These are phyloP conservation scores for Harpegnathos saltator DNA, from an alignment of 1,140 invertebrate genomes.

Conservation along the genomic window DNA sequence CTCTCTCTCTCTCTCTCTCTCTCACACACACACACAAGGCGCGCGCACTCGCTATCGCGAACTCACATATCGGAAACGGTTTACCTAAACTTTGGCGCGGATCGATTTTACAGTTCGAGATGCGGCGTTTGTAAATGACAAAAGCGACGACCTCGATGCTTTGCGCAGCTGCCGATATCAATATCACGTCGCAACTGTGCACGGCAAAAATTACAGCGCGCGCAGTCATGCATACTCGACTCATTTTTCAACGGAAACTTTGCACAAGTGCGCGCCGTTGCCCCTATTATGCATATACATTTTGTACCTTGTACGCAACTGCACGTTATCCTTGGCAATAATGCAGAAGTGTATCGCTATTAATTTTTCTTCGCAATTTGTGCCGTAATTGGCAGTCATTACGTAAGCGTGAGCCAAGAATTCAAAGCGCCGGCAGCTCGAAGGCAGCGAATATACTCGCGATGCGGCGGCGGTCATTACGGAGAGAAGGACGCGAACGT, in stretches of 20 bases:
- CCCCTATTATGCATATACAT: neutral
- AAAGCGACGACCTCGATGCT: constrained; percentile 6
- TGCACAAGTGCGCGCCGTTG: constrained; percentile 23
- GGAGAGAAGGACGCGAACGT: constrained; percentile 17
- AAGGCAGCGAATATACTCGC: neutral
- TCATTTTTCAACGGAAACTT: constrained; percentile 47
- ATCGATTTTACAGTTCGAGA: constrained; percentile 18
- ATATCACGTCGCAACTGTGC: constrained; percentile 45
- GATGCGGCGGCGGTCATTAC: neutral
- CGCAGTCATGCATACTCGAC: constrained; percentile 27
- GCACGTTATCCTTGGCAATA: neutral
- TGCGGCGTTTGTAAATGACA: constrained; percentile 14
- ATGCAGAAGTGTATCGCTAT: constrained; percentile 13
- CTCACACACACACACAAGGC: no score
- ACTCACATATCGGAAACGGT: neutral
- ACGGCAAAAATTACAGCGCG: constrained; percentile 8
- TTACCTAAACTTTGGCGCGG: neutral
- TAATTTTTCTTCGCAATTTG: constrained; percentile 11
- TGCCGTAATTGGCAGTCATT: neutral
- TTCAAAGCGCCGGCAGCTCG: neutral
- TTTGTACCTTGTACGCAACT: neutral
- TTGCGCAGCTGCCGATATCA: constrained; percentile 35
- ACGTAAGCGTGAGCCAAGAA: neutral
- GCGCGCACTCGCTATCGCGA: neutral
- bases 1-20: no score